Evolutionary conservation across 2,113 vertebrate genomes (phyloP), one percentile per base, ranked within the genome.

Genomic region (Phodopus roborovskii): DNA sequence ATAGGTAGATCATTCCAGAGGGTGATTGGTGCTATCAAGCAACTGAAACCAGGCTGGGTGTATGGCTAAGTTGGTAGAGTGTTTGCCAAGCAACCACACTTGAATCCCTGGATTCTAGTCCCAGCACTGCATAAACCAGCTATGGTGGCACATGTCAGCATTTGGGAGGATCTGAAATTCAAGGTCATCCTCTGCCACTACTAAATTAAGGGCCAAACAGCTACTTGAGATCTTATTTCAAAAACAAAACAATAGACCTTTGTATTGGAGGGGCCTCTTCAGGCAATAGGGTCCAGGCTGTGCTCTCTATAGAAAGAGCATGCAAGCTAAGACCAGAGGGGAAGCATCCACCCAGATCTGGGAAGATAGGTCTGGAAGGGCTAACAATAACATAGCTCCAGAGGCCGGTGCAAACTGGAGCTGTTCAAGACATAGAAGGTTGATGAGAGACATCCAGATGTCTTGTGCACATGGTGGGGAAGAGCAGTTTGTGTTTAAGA

Each of bases 321-420:
- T 50, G 28, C 3, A 33, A 58, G 22, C 56, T n/a, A 12, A 15
- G 87, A 26, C 30, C 20, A 5, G 2, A 42, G 30, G n/a, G 42
- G 56, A 90, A 30, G 84, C 58, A 1, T 3, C 45, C 45, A 13
- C 9, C 20, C 4, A 6, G 64, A 26, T 24, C 20, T 20, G n/a
- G 50, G 20, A n/a, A 36, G 58, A 15, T 2, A 13, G 45, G 3
- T 33, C 24, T n/a, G 4, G 16, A 56, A 50, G 33, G 0, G 2
- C 2, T n/a, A 26, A 11, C 0, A 2, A 9, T 9, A 36, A 7
- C 10, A 12, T 11, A 17, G 82, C 48, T 12, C 13, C 30, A 1
- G 78, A 48, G 58, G 85, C 5, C 0, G 39, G 66, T 58, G 33
- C 1, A 4, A 13, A 33, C 15, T 6, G 7, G 60, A 58, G 26